These are phyloP conservation scores for Chamaea fasciata DNA, from an alignment of 2,113 vertebrate genomes.

Conservation along the genomic window DNA sequence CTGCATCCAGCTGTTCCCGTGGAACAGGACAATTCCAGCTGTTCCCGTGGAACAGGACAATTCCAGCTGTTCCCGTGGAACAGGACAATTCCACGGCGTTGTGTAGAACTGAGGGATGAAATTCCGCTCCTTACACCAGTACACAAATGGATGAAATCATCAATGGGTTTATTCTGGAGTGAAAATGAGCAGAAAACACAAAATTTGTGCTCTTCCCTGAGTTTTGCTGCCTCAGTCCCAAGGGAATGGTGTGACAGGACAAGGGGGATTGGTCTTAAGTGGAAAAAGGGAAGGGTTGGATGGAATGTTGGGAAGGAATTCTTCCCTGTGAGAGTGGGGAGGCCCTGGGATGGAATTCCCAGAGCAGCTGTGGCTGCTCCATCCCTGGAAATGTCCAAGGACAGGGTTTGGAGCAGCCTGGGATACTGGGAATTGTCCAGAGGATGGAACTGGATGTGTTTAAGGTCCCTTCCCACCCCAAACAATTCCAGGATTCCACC, in stretches of 20 bases:
- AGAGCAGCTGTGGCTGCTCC: background rate
- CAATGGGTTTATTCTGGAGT: background rate
- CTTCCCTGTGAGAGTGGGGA: too few relatives aligned
- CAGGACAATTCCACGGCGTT: rapidly evolving
- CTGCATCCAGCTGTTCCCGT: background rate
- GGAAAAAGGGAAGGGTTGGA: background rate
- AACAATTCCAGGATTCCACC: background rate
- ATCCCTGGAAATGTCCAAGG: background rate
- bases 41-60: too few relatives aligned
- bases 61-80: background rate
- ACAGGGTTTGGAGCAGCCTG: background rate
- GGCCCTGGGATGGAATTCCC: background rate
- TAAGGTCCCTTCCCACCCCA: background rate
- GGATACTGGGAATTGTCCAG: background rate
- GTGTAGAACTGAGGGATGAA: background rate
- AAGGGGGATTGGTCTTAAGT: background rate
- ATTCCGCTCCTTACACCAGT: background rate
- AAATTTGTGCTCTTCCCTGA: background rate
- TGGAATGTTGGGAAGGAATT: background rate
- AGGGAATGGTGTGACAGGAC: background rate
- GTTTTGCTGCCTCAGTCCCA: background rate
- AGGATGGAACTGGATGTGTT: background rate
- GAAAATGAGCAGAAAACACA: background rate
- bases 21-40: too few relatives aligned
- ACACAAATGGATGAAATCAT: background rate